Percentiles rank a stretch among this genome's conserved stretches.
phyloP scores from a whole-genome alignment of 1,140 invertebrate species.

The Papilio glaucus region DNA sequence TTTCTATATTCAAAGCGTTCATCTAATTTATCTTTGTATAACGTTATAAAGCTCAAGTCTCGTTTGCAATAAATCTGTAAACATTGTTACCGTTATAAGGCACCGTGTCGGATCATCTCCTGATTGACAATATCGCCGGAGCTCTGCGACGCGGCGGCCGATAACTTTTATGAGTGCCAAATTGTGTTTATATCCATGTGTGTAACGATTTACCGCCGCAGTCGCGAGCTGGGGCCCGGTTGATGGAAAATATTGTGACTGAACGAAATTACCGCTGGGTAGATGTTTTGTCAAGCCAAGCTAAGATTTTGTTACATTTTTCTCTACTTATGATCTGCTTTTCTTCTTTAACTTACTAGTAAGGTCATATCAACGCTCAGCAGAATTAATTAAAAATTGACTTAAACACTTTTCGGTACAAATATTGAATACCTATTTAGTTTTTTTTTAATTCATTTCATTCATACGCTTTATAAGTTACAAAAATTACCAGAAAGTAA shows the following conservation, averaged over 20 bases:
- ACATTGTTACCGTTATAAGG: constrained; percentile 49
- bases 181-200: constrained; percentile 76
- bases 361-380: too few species aligned
- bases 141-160: constrained; percentile 49
- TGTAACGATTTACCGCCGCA: constrained; percentile 73
- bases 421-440: too few species aligned
- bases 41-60: neutral
- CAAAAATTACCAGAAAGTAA: neutral
- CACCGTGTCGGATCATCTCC: constrained; percentile 44
- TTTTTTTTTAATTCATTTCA: too few species aligned
- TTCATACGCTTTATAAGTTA: too few species aligned
- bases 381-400: too few species aligned
- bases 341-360: neutral
- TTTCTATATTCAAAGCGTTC: too few species aligned
- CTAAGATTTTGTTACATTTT: neutral
- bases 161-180: constrained; percentile 80
- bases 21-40: too few species aligned
- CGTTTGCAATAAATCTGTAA: constrained; percentile 32
- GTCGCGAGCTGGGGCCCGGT: constrained; percentile 42
- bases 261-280: constrained; percentile 63
- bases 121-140: constrained; percentile 63
- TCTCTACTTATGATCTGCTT: neutral
- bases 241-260: constrained; percentile 75
- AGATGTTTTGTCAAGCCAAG: constrained; percentile 16
- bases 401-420: too few species aligned